phyloP scores from a whole-genome alignment of 2,888 invertebrate genomes.

The Villa cingulata region DNA sequence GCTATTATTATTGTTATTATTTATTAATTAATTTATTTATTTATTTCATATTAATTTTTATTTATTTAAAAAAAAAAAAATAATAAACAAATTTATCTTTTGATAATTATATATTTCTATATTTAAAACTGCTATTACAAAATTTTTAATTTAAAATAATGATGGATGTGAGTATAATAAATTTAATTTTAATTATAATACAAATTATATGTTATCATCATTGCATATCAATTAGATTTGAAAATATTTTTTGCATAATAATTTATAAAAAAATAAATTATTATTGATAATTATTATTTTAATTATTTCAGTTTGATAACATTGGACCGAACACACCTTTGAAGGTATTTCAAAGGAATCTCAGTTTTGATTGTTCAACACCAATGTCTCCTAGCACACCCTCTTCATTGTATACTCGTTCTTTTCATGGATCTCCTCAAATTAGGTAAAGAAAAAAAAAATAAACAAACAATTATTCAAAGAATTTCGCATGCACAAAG shows the following conservation, averaged over 20 bases:
- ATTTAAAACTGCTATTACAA: too few species aligned
- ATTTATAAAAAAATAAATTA: too few species aligned
- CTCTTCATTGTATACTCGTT: conserved; percentile 34
- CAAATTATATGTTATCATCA: too few species aligned
- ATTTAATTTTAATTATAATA: not conserved
- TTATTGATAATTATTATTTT: too few species aligned
- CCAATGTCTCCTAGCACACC: conserved; percentile 37
- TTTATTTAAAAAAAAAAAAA: not conserved
- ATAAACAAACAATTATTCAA: too few species aligned
- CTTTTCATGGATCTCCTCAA: conserved; percentile 35
- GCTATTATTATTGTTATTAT: too few species aligned
- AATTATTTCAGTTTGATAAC: conserved; percentile 35
- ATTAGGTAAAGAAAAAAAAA: conserved; percentile 24
- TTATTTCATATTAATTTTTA: not conserved
- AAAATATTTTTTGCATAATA: too few species aligned
- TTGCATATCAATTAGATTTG: too few species aligned
- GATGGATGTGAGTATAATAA: not conserved
- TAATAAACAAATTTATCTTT: too few species aligned
- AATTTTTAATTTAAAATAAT: not conserved
- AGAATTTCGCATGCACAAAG: too few species aligned
- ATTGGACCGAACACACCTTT: conserved; percentile 36
- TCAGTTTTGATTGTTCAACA: conserved; percentile 37
- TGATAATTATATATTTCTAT: too few species aligned
- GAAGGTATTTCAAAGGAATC: conserved; percentile 36
- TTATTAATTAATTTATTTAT: not conserved